phyloP scores from a whole-genome alignment of 2,113 vertebrate genomes.

The Crocuta crocuta region DNA sequence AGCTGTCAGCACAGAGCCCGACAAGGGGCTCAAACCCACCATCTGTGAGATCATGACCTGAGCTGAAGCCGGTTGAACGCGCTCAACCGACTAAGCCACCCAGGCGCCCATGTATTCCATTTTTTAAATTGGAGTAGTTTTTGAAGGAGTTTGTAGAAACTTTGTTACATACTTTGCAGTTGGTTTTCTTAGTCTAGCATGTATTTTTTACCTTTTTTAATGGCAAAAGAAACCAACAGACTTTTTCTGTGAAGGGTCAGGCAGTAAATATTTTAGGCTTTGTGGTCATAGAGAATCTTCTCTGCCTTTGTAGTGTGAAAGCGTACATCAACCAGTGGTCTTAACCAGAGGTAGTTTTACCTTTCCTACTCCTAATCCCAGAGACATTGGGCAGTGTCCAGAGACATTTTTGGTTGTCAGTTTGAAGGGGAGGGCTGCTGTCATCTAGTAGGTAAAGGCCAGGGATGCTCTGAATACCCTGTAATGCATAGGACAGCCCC shows the following conservation, averaged over 20 bases:
- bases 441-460: not conserved
- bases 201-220: not conserved
- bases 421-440: not conserved
- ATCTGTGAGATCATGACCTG: no score
- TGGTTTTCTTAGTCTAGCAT: not conserved
- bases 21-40: no score
- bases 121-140: not conserved
- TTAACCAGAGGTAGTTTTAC: not conserved
- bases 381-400: not conserved
- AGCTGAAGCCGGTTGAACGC: no score
- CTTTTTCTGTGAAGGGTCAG: not conserved
- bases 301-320: not conserved
- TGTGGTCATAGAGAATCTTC: not conserved
- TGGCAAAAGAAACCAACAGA: not conserved
- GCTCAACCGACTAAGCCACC: no score
- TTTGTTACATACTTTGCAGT: not conserved
- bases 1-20: no score
- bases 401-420: not conserved
- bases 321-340: not conserved
- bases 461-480: not conserved
- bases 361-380: not conserved
- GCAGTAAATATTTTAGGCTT: not conserved
- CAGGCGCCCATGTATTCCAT: not conserved
- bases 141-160: not conserved
- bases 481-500: not conserved